Conservation (phyloP, 2,797 vertebrate genomes). For the Simalia tracyae region DNA sequence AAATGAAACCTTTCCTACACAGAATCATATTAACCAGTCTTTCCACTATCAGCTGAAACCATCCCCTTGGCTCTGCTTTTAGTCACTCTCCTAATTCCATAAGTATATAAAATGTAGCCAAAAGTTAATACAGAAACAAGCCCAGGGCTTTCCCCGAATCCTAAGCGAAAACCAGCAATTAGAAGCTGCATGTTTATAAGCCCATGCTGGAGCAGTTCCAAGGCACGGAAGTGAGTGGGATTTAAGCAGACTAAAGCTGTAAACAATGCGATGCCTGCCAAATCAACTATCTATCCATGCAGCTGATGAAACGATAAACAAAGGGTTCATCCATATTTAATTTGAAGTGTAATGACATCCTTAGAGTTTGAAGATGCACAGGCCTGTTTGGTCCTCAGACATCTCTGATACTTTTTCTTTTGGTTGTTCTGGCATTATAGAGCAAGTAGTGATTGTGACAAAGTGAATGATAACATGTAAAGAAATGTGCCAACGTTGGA, state of each 20-base stretch:
- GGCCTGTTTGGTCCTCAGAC: not conserved
- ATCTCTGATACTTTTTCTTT: not conserved
- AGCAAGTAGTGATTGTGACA: not conserved
- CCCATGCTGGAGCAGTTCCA: not conserved
- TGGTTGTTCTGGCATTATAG: not conserved
- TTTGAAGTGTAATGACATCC: not conserved
- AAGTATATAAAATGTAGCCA: not conserved
- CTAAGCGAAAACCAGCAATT: not conserved
- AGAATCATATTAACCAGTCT: not conserved
- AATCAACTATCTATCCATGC: not conserved
- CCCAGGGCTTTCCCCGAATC: not conserved
- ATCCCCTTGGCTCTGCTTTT: not conserved
- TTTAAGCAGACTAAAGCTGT: not conserved
- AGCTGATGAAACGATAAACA: not conserved
- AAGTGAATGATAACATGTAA: not conserved
- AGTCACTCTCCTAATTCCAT: not conserved
- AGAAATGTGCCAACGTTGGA: not conserved
- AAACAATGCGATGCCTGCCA: not conserved
- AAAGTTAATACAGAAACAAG: not conserved
- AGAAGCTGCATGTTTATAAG: not conserved
- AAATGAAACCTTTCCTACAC: not conserved
- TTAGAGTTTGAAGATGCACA: not conserved
- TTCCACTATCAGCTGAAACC: not conserved
- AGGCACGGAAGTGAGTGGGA: not conserved
- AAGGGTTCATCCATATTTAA: not conserved